These are phyloP conservation scores for Enteromius trimaculatus DNA, from an alignment of 2,797 vertebrate species.

Conservation along the genomic window DNA sequence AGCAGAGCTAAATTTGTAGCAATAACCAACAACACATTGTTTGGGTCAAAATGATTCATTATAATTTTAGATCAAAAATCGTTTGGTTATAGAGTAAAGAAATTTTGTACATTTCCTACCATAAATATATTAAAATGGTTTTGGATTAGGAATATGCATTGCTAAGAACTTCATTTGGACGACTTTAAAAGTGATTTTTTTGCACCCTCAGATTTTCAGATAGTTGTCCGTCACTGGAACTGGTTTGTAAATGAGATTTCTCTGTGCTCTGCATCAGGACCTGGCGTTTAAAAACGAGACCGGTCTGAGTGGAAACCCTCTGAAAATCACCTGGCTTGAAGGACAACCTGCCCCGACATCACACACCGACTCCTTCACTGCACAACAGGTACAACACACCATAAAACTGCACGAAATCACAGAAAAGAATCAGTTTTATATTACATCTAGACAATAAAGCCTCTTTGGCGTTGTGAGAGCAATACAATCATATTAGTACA, in stretches of 20 bases:
- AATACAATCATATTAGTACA: neutral
- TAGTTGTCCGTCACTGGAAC: too few species aligned
- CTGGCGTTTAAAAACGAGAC: slow-evolving; percentile 90
- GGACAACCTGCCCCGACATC: slow-evolving; percentile 76
- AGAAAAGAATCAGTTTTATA: neutral
- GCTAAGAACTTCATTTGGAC: too few species aligned
- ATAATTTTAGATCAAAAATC: too few species aligned
- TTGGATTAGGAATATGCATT: too few species aligned
- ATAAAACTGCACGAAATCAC: neutral
- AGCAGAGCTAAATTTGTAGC: too few species aligned
- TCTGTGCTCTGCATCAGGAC: slow-evolving; percentile 78
- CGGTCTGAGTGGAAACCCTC: slow-evolving; percentile 86
- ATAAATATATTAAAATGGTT: too few species aligned
- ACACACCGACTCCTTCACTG: slow-evolving; percentile 62
- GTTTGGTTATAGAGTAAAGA: too few species aligned
- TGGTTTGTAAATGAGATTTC: neutral
- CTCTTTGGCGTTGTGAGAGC: neutral
- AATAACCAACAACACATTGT: too few species aligned
- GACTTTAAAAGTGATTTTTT: too few species aligned
- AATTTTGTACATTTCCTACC: too few species aligned
- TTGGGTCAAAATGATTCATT: too few species aligned
- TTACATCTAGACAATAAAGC: neutral
- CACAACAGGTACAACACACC: slow-evolving; percentile 78
- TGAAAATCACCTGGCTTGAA: slow-evolving; percentile 94
- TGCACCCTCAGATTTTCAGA: too few species aligned